Evolutionary conservation across 2,113 vertebrate species (phyloP).

Genomic region (Muntiacus muntjak): DNA sequence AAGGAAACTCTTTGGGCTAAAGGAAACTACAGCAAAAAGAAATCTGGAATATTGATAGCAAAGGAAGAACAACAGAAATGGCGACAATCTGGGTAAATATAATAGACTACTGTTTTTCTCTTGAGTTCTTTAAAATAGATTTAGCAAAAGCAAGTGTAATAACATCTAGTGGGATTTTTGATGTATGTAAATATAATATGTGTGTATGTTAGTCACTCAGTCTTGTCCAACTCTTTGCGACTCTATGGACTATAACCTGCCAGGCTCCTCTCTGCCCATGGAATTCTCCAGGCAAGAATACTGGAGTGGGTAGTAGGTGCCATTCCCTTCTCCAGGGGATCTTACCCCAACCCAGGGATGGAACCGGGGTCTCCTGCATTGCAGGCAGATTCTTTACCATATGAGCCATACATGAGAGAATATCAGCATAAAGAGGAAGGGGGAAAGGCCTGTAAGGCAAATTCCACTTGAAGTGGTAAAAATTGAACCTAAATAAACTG

Average conservation of each 20-base stretch:
- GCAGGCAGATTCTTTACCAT: neutral
- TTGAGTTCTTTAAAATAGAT: neutral
- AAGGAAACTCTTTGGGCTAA: neutral
- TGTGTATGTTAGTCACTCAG: neutral
- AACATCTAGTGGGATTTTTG: neutral
- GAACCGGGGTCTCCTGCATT: accelerated
- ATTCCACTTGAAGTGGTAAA: neutral
- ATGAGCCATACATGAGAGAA: neutral
- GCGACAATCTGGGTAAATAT: neutral
- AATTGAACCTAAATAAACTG: neutral
- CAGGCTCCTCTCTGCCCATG: neutral
- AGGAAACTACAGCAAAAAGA: neutral
- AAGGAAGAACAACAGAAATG: neutral
- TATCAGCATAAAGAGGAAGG: neutral
- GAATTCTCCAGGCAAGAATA: neutral
- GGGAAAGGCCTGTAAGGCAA: too few relatives aligned
- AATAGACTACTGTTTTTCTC: neutral
- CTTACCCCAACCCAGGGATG: neutral
- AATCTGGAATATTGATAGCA: neutral
- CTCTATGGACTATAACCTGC: neutral
- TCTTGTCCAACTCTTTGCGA: neutral
- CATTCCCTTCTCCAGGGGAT: neutral
- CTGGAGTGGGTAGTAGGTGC: neutral
- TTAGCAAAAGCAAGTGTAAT: neutral
- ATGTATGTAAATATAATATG: neutral